These are phyloP conservation scores for Falco peregrinus DNA, from an alignment of 2,797 vertebrate species.

Conservation along the genomic window DNA sequence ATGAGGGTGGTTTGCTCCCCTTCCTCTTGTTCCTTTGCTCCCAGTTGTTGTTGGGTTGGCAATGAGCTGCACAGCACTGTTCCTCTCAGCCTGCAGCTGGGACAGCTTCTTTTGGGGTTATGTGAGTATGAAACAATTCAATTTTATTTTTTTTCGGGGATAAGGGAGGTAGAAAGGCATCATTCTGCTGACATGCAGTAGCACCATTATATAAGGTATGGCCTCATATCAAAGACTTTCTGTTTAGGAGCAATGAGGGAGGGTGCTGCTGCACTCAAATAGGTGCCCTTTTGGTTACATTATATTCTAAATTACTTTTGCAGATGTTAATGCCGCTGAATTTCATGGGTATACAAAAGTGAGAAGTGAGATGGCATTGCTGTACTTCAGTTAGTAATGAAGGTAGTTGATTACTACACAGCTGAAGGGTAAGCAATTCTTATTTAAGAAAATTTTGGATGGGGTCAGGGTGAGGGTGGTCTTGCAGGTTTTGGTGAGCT, in stretches of 20 bases:
- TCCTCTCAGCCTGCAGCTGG: not conserved
- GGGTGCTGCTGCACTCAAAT: not conserved
- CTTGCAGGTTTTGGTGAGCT: not conserved
- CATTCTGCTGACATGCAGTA: not conserved
- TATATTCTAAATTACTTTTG: not conserved
- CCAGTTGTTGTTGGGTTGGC: not conserved
- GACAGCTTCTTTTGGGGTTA: not conserved
- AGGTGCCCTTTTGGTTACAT: not conserved
- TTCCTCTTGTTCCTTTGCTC: not conserved
- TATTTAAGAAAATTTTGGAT: not conserved
- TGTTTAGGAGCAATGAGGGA: not conserved
- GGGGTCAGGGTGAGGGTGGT: not conserved
- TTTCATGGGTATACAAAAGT: not conserved
- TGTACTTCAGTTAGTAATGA: not conserved
- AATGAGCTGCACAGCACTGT: rapidly evolving
- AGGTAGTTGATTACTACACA: not conserved
- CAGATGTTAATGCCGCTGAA: not conserved
- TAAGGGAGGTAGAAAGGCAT: not conserved
- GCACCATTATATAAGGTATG: not conserved
- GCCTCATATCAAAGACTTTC: not conserved
- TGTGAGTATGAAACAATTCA: not conserved
- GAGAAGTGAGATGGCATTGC: not conserved
- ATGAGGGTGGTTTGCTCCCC: not conserved
- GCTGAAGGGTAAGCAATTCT: not conserved
- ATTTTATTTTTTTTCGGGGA: not conserved